Evolutionary conservation across 2,113 vertebrate genomes (phyloP), one percentile per base, ranked within the genome.

Genomic region (Apeltes quadracus): DNA sequence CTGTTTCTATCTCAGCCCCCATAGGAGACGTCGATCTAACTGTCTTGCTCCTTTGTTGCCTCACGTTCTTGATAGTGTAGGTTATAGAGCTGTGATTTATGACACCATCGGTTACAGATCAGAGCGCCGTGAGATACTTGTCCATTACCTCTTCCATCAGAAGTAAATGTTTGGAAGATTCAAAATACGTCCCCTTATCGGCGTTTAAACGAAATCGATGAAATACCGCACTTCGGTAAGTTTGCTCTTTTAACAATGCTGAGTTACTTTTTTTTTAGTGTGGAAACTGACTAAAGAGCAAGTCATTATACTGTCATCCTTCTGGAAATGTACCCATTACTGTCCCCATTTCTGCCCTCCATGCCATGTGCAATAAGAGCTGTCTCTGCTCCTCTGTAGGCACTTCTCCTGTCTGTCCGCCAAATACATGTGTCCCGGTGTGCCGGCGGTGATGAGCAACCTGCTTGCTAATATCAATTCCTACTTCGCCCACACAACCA

Each of bases 331-430:
- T 20, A 38, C 50, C 46, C 70, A 12, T 16, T 39, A 25, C 56
- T 3, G 12, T 18, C 27, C 29, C n/a, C 14, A 6, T 27, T 29
- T 62, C n/a, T n/a, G 29, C n/a, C 20, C 20, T 44, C 36, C 29
- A 5, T 68, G 11, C 51, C 51, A 18, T 16, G 14, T 43, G 57
- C 16, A 34, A 16, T 81, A 75, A 88, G 50, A 27, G 36, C 56
- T 55, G 20, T 59, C 83, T 72, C 41, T 76, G 87, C 86, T 92
- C 70, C 79, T 63, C 90, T 89, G 3, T 79, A 99, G 98, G 87
- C 98, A 99, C 90, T 99, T 99, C 75, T 99, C 98, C 46, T 99
- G 98, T 88, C 92, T 99, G 0, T 99, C 98, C 22, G 97, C 96
- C 53, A 99, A 99, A 78, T 99, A 99, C 89, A 99, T 98, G 97